Evolutionary conservation across 2,797 vertebrate species (phyloP), one percentile per base, ranked within the genome.

Genomic region (Semotilus atromaculatus): DNA sequence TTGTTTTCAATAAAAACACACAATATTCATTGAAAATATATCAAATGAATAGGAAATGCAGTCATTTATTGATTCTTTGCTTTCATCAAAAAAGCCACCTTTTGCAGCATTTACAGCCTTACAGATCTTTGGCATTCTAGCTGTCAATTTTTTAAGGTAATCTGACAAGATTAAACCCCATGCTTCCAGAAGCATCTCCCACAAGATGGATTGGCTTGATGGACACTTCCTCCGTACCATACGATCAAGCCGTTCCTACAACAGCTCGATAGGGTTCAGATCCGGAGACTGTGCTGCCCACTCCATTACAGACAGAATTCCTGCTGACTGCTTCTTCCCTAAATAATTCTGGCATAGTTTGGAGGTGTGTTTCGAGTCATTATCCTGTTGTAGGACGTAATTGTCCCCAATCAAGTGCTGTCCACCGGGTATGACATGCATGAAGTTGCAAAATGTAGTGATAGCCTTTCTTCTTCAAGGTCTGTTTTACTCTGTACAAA

Each of bases 321-420:
- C 19, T 3, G 9, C 51, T 31, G 62, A 85, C 53, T 70, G 21
- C 71, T 68, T 29, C 26, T 71, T 38, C 53, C 1, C 16, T 26
- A 85, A 74, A 31, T 66, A 73, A 29, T 19, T n/a, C 71, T 48
- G 71, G 18, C 73, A 77, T 21, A 77, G 21, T 60, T 60, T 79
- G 58, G 58, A 64, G 36, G 21, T 14, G 31, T 66, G 34, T 70
- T 40, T 40, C 40, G 36, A 36, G 38, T 58, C 34, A 71, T 73
- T 79, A 48, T 66, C 13, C 58, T 72, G n/a, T 81, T 76, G 62
- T 51, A 38, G 72, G n/a, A 64, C 14, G 23, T 62, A 78, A 72
- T 3, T 77, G 60, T 60, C 36, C 71, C 29, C 10, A 84, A 45
- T 80, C 26, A 78, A 55, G 75, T 23, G 19, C 8, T 73, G 18